Evolutionary conservation across 2,113 vertebrate species (phyloP).

Genomic region (Noctilio leporinus): DNA sequence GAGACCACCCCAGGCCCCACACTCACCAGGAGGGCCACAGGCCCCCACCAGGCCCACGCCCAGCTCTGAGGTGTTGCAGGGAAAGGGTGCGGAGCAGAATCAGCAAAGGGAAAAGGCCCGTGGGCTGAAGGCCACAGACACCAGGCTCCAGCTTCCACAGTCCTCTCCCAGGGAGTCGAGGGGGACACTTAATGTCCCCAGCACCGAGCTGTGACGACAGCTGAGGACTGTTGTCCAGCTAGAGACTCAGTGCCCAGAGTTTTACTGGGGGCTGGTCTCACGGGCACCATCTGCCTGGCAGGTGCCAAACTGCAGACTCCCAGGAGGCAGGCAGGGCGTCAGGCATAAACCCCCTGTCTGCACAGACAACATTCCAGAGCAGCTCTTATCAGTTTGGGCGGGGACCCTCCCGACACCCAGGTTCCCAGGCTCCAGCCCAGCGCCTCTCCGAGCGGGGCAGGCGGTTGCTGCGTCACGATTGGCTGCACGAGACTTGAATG

Average conservation of each 20-base stretch:
- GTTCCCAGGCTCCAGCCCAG: not conserved
- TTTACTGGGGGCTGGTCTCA: not conserved
- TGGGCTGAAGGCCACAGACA: fast-evolving
- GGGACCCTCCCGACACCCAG: fast-evolving
- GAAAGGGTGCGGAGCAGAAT: fast-evolving
- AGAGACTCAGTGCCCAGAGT: not conserved
- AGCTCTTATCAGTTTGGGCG: fast-evolving
- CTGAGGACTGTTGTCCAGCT: fast-evolving
- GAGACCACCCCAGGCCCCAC: fast-evolving
- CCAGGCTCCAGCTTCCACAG: fast-evolving
- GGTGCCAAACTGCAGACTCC: not conserved
- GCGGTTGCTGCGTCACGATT: not conserved
- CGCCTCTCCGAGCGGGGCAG: too few species aligned
- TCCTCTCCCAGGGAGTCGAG: fast-evolving
- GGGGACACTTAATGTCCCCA: not conserved
- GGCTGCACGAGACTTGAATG: too few species aligned
- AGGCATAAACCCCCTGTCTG: not conserved
- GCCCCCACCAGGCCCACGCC: not conserved
- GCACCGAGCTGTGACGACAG: not conserved
- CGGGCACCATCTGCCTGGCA: not conserved
- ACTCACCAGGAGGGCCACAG: fast-evolving
- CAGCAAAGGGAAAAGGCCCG: fast-evolving
- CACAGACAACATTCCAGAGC: fast-evolving
- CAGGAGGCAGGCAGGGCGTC: not conserved
- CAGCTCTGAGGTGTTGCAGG: fast-evolving